Evolutionary conservation across 2,888 invertebrate species (phyloP).

Genomic region (Psylliodes chrysocephalus): DNA sequence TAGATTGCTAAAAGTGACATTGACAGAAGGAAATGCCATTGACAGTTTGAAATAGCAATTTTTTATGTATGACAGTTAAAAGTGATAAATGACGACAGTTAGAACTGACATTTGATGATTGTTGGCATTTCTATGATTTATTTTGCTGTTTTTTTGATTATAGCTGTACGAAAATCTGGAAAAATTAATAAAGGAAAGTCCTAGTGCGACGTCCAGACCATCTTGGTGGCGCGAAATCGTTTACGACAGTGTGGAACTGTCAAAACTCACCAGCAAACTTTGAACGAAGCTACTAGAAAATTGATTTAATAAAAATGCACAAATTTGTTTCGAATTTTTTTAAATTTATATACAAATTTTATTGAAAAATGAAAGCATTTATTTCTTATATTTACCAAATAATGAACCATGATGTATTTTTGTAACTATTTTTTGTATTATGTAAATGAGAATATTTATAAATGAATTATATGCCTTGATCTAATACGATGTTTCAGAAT

Average conservation of each 20-base stretch:
- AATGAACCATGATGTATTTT: conserved; percentile 10
- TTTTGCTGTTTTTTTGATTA: conserved; percentile 39
- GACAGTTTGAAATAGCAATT: no score
- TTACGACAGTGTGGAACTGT: conserved; percentile 56
- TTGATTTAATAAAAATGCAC: no score
- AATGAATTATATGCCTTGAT: conserved; percentile 13
- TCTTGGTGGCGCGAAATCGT: conserved; percentile 78
- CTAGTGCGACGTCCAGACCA: conserved; percentile 76
- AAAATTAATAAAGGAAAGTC: conserved; percentile 75
- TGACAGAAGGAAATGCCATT: no score
- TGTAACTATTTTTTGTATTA: conserved; percentile 23
- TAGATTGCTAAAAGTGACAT: no score
- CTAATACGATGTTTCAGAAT: neutral
- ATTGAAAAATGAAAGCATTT: conserved; percentile 18
- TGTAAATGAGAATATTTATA: conserved; percentile 18
- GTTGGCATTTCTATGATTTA: no score
- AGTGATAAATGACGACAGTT: no score
- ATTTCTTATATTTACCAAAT: neutral
- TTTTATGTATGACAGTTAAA: no score
- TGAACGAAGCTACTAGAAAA: conserved; percentile 18
- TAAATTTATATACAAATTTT: no score
- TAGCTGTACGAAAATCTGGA: conserved; percentile 81
- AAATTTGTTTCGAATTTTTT: no score
- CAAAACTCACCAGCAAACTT: conserved; percentile 49
- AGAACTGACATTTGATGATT: no score